A percentile compares a stretch with the other conserved stretches of the same genome.
phyloP scores from a whole-genome alignment of 2,888 invertebrate species.

The Cosmopolites sordidus region DNA sequence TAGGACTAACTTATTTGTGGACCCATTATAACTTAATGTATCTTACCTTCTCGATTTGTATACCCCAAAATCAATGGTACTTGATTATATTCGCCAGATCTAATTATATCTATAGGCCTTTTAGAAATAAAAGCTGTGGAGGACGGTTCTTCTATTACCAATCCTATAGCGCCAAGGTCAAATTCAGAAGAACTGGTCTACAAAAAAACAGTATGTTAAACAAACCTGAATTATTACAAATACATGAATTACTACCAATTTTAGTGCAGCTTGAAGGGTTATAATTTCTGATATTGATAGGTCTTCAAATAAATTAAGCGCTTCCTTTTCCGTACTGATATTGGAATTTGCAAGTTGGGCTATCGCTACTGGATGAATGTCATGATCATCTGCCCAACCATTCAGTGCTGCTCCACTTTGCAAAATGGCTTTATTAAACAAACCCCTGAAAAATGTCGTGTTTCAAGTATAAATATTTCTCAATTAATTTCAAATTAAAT shows the following conservation, averaged over 20 bases:
- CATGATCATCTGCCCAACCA: conserved; percentile 32
- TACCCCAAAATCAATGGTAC: conserved; percentile 43
- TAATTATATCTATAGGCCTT: conserved; percentile 36
- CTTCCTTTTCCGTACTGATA: conserved; percentile 39
- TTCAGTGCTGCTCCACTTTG: conserved; percentile 38
- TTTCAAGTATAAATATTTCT: too few relatives aligned
- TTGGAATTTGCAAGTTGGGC: conserved; percentile 21
- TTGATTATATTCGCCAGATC: conserved; percentile 38
- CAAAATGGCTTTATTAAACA: conserved; percentile 40
- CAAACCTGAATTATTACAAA: too few relatives aligned
- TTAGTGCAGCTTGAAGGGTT: not conserved
- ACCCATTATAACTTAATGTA: too few relatives aligned
- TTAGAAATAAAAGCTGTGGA: conserved; percentile 36
- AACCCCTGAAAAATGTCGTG: conserved; percentile 35
- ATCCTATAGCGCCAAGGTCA: conserved; percentile 15
- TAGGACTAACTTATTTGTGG: too few relatives aligned
- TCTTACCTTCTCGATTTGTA: conserved; percentile 37
- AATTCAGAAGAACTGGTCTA: too few relatives aligned
- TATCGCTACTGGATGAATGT: conserved; percentile 27
- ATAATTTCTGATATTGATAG: conserved; percentile 31
- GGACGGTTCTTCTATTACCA: conserved; percentile 32
- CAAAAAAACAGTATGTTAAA: too few relatives aligned
- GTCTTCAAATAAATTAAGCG: conserved; percentile 41
- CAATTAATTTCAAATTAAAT: too few relatives aligned
- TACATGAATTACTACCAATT: not conserved